These are phyloP conservation scores for Adrianichthys oophorus DNA, from an alignment of 2,797 vertebrate species.

Conservation along the genomic window DNA sequence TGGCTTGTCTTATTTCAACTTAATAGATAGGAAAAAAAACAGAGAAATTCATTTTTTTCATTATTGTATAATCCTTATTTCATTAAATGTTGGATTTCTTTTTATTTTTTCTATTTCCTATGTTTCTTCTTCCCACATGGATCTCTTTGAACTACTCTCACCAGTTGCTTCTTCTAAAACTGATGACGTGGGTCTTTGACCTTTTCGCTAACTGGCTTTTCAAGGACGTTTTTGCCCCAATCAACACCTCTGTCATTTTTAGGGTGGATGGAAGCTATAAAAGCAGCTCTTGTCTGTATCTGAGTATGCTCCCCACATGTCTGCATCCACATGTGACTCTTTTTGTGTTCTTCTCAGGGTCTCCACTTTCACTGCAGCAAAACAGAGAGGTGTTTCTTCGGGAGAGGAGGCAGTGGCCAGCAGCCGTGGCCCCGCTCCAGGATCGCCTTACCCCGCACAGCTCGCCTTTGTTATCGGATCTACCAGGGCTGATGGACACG, in stretches of 20 bases:
- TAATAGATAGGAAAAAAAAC: too few species aligned
- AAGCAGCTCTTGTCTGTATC: conserved; percentile 8
- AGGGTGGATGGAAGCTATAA: background rate
- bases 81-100: too few species aligned
- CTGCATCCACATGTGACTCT: conserved; percentile 39
- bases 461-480: conserved; percentile 75
- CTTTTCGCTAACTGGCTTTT: background rate
- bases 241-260: background rate
- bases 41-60: too few species aligned
- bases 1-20: too few species aligned
- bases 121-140: too few species aligned
- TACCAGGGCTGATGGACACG: conserved; percentile 60
- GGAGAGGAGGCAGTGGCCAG: conserved; percentile 49
- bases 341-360: conserved; percentile 48
- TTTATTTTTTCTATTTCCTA: too few species aligned
- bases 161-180: too few species aligned
- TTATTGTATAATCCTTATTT: too few species aligned
- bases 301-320: conserved; percentile 28
- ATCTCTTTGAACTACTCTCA: too few species aligned
- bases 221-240: background rate
- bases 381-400: conserved; percentile 72
- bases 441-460: conserved; percentile 69
- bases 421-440: conserved; percentile 53
- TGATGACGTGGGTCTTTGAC: background rate
- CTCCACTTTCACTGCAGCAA: conserved; percentile 48